Evolutionary conservation across 2,113 vertebrate genomes (phyloP).

Genomic region (Apeltes quadracus): DNA sequence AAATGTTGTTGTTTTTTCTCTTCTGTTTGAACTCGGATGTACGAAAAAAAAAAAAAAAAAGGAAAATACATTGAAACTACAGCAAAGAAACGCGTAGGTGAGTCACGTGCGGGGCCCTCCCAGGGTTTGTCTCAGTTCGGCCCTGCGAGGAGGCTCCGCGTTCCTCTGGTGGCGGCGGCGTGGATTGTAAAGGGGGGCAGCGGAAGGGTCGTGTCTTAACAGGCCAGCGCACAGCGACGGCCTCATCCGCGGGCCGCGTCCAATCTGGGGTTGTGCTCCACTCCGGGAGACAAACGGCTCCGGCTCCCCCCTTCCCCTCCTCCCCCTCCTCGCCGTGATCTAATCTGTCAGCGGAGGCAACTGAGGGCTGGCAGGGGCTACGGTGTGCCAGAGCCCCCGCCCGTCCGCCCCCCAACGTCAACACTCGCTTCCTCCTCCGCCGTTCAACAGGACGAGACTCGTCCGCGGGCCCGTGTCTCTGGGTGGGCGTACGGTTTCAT

Average conservation of each 20-base stretch:
- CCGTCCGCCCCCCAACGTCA: conserved; percentile 30
- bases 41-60: conserved; percentile 9
- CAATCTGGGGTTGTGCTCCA: conserved; percentile 19
- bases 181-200: conserved; percentile 52
- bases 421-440: conserved; percentile 64
- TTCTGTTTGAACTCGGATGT: conserved; percentile 1
- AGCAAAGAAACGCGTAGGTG: conserved; percentile 58
- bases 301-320: conserved; percentile 32
- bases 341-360: conserved; percentile 73
- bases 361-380: conserved; percentile 53
- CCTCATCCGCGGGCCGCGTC: conserved; percentile 51
- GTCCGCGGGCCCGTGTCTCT: conserved; percentile 53
- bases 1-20: not conserved
- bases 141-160: conserved; percentile 55
- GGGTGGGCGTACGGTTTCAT: conserved; percentile 61
- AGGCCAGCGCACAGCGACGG: conserved; percentile 66
- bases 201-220: conserved; percentile 67
- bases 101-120: conserved; percentile 69
- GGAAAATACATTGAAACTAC: conserved; percentile 29
- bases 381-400: conserved; percentile 50
- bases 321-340: conserved; percentile 58
- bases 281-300: conserved; percentile 33
- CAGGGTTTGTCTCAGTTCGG: conserved; percentile 54
- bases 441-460: conserved; percentile 69
- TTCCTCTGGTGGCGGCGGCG: conserved; percentile 27